Base-by-base conservation (phyloP, 2,113 vertebrate species). In the Chrysemys picta region DNA sequence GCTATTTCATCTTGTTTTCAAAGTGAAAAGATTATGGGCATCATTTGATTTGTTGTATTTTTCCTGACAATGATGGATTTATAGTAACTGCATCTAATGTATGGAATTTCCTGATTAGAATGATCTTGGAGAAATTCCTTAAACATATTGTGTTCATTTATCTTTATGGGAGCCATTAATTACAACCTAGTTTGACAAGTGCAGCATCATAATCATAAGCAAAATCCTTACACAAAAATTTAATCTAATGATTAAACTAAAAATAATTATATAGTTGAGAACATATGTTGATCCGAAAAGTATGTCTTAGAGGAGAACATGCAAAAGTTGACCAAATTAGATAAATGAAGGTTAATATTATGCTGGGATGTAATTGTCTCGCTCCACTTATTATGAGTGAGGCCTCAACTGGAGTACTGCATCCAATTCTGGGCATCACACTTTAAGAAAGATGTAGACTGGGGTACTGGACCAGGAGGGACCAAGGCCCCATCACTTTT, bases 231-330 rank as follows among this genome's bases (percentile, higher is more conserved):
- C 47, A 53, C 35, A 47, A 52, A 80, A 82, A 91, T 90, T 14
- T 65, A 83, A 92, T 94, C 45, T 86, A 25, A 96, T 79, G 27
- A 93, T 89, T 89, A 87, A 22, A 1, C 88, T 89, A 80, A 89
- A 97, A 92, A 91, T 89, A 97, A 75, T 93, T 84, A 69, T 89
- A 85, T 79, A 92, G 95, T 57, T 97, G 96, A 91, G 91, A 88
- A 91, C 59, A 52, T 29, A 21, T 4, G 6, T 62, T 80, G 80
- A 54, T 78, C 17, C 82, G 80, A 72, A 65, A 87, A 95, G 85
- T 17, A 91, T 49, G 93, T 42, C 65, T 38, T 22, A 76, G 17
- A 95, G 94, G 84, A 88, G 42, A 45, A 79, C 85, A 45, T 17
- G 65, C 62, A 85, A 82, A 96, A 94, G 29, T 94, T 96, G 85